These are phyloP conservation scores for Drosophila pseudoananassae DNA, from an alignment of 1,140 invertebrate species.

Conservation along the genomic window DNA sequence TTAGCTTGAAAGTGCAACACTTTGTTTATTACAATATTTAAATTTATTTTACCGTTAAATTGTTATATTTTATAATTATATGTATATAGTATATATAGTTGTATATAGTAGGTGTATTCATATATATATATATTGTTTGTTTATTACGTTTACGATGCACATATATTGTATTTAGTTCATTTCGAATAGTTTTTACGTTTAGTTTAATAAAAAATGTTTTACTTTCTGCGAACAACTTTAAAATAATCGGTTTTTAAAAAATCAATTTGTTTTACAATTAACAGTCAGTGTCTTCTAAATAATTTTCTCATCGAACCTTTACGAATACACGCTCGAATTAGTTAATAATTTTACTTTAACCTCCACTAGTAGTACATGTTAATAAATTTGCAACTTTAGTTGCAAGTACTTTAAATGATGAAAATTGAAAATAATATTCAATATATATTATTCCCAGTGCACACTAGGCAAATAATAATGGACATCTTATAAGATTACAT, in stretches of 20 bases:
- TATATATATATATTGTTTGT: constrained; percentile 40
- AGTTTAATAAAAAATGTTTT: constrained; percentile 69
- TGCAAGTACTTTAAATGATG: constrained; percentile 1
- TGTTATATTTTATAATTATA: constrained; percentile 80
- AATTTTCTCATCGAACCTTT: constrained; percentile 26
- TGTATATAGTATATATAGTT: constrained; percentile 76
- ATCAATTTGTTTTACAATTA: constrained; percentile 84
- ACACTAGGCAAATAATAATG: constrained; percentile 53
- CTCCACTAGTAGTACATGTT: constrained; percentile 28
- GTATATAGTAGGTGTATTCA: constrained; percentile 74
- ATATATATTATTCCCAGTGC: constrained; percentile 40
- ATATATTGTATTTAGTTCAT: constrained; percentile 75
- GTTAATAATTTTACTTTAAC: constrained; percentile 55
- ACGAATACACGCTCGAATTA: constrained; percentile 51
- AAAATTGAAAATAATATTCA: constrained; percentile 30
- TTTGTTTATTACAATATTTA: constrained; percentile 81
- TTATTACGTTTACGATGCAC: constrained; percentile 62
- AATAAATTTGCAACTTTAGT: constrained; percentile 8
- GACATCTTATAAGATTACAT: constrained; percentile 75
- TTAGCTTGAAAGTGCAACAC: constrained; percentile 69
- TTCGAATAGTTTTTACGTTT: constrained; percentile 66
- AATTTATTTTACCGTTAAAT: constrained; percentile 81
- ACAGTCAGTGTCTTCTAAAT: constrained; percentile 78
- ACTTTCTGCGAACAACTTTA: constrained; percentile 32
- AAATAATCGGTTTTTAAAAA: constrained; percentile 42